These are phyloP conservation scores for Coracopsis vasa DNA, from an alignment of 2,113 vertebrate species.

Conservation along the genomic window DNA sequence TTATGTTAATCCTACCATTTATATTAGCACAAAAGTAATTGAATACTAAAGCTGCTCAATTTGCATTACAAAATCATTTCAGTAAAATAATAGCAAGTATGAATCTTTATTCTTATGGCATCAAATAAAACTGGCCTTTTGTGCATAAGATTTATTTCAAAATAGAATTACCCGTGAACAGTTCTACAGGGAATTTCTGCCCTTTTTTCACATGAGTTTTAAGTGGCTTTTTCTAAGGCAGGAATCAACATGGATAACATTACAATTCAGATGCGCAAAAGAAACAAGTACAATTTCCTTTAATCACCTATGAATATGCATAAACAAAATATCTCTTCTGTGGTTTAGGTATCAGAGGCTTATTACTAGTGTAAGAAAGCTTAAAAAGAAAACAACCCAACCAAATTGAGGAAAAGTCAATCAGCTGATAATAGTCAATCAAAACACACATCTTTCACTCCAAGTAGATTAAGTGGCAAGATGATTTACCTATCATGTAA, in stretches of 20 bases:
- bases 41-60: slow-evolving; percentile 43
- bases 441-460: not conserved
- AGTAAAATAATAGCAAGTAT: slow-evolving; percentile 44
- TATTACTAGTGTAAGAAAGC: not conserved
- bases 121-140: slow-evolving; percentile 46
- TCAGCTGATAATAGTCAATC: not conserved
- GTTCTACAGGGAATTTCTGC: slow-evolving; percentile 48
- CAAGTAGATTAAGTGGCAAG: not conserved
- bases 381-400: not conserved
- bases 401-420: not conserved
- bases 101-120: slow-evolving; percentile 38
- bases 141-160: slow-evolving; percentile 42
- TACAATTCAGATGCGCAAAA: slow-evolving; percentile 57
- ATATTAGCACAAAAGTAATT: slow-evolving; percentile 58
- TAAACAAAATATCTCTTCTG: slow-evolving; percentile 43
- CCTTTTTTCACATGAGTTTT: slow-evolving; percentile 20
- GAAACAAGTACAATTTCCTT: slow-evolving; percentile 47
- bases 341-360: slow-evolving; percentile 15
- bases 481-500: not conserved
- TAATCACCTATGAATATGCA: slow-evolving; percentile 66
- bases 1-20: slow-evolving; percentile 37
- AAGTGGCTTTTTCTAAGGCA: slow-evolving; percentile 28
- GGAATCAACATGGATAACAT: slow-evolving; percentile 32
- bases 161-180: slow-evolving; percentile 48
- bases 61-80: slow-evolving; percentile 55